phyloP scores from a whole-genome alignment of 2,113 vertebrate genomes.

The Daphoenositta chrysoptera region DNA sequence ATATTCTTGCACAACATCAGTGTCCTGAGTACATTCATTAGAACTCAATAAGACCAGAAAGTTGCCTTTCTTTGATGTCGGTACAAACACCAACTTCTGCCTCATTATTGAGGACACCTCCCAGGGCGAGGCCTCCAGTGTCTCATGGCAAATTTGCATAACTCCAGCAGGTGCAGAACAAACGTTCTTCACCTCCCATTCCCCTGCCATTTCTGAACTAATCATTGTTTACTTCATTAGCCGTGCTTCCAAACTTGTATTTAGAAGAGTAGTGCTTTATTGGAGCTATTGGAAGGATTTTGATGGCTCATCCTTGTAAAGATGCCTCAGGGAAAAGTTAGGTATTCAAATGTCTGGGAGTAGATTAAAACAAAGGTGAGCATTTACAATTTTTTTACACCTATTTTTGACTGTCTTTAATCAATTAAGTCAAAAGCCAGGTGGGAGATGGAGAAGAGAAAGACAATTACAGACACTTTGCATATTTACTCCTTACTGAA shows the following conservation, averaged over 20 bases:
- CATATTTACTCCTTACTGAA: not conserved
- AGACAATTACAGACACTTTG: not conserved
- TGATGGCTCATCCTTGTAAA: constrained; percentile 5
- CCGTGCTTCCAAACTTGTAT: not conserved
- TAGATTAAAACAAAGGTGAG: not conserved
- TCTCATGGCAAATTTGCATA: not conserved
- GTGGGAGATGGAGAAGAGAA: not conserved
- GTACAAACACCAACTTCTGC: not conserved
- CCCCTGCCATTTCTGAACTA: not conserved
- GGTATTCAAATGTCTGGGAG: not conserved
- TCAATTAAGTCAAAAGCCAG: not conserved
- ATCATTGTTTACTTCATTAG: constrained; percentile 27
- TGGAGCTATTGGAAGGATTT: not conserved
- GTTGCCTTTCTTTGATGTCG: not conserved
- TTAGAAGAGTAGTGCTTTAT: not conserved
- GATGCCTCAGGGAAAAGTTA: not conserved
- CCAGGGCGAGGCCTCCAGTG: not conserved
- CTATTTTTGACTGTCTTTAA: not conserved
- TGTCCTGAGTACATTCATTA: not conserved
- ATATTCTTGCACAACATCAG: not conserved
- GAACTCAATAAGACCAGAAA: not conserved
- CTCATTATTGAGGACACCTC: not conserved
- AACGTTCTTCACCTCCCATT: not conserved
- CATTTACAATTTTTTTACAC: not conserved
- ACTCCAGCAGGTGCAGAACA: not conserved